Percentiles rank a stretch among this genome's conserved stretches.
Conservation (phyloP, 2,888 invertebrate genomes). For the Tyria jacobaeae region DNA sequence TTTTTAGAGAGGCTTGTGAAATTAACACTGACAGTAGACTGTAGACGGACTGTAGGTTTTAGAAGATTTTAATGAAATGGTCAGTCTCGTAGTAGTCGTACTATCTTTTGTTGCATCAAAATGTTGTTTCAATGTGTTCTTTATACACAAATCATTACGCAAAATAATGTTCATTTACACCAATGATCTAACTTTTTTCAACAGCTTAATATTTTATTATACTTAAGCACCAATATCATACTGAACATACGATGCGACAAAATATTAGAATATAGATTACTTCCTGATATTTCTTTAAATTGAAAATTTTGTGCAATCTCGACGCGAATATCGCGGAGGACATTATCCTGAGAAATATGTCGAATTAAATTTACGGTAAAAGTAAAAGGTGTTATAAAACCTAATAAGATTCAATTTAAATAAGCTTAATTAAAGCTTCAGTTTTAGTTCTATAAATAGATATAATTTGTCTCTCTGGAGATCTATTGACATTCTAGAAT, state of each 20-base stretch:
- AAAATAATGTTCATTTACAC: too few relatives aligned
- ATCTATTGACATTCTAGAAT: neutral
- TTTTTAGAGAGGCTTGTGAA: too few relatives aligned
- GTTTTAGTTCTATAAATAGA: too few relatives aligned
- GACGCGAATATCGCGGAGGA: constrained; percentile 5
- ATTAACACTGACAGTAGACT: too few relatives aligned
- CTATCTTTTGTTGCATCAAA: too few relatives aligned
- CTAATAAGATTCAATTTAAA: neutral
- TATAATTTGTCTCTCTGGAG: neutral
- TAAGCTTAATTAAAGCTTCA: neutral
- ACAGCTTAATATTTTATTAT: constrained; percentile 27
- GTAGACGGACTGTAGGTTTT: too few relatives aligned
- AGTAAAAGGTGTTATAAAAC: neutral
- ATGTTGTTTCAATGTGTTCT: too few relatives aligned
- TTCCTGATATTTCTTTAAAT: constrained; percentile 25
- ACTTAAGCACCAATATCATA: constrained; percentile 33
- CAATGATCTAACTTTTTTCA: neutral
- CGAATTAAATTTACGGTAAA: constrained; percentile 4
- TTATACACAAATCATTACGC: too few relatives aligned
- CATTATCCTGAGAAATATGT: constrained; percentile 17
- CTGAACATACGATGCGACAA: neutral
- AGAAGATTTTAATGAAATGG: too few relatives aligned
- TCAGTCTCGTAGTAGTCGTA: too few relatives aligned
- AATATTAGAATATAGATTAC: constrained; percentile 22
- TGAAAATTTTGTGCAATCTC: constrained; percentile 32